Evolutionary conservation across 2,888 invertebrate genomes (phyloP).

Genomic region (Dyspetes luteomarginatus): DNA sequence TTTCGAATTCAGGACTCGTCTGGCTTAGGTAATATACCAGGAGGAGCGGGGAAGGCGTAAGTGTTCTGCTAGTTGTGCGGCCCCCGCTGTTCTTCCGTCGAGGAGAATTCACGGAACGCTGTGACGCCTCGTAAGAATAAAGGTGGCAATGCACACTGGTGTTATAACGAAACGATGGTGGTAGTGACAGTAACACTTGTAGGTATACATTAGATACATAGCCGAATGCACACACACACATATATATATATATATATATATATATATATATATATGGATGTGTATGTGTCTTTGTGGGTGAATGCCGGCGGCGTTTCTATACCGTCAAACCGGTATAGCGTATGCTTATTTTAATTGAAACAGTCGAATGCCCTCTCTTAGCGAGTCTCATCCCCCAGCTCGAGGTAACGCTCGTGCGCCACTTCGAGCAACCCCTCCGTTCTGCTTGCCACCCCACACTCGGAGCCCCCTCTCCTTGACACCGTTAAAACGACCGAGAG

Average conservation of each 20-base stretch:
- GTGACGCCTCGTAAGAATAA: constrained; percentile 56
- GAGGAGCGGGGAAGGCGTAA: constrained; percentile 70
- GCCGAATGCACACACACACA: not conserved
- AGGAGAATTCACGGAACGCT: constrained; percentile 44
- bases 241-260: not conserved
- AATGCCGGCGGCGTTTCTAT: constrained; percentile 48
- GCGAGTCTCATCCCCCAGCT: constrained; percentile 54
- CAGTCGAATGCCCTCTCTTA: constrained; percentile 71
- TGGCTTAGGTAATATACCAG: constrained; percentile 79
- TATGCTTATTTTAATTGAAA: constrained; percentile 82
- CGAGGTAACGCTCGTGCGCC: constrained; percentile 41
- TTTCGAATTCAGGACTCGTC: constrained; percentile 81
- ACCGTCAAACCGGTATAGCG: constrained; percentile 58
- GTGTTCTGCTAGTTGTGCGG: constrained; percentile 34
- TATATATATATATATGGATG: not conserved
- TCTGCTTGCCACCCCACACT: constrained; percentile 55
- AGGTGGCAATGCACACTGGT: constrained; percentile 59
- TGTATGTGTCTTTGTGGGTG: constrained; percentile 12
- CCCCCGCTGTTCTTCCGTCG: constrained; percentile 34
- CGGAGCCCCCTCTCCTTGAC: constrained; percentile 22
- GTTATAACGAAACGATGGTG: constrained; percentile 39
- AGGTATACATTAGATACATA: constrained; percentile 7
- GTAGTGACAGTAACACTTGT: constrained; percentile 21
- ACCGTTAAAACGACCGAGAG: constrained; percentile 76
- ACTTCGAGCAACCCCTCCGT: constrained; percentile 63